Evolutionary conservation across 1,140 invertebrate species (phyloP), one percentile per base, ranked within the genome.

Genomic region (Dolichoris vasculosae): DNA sequence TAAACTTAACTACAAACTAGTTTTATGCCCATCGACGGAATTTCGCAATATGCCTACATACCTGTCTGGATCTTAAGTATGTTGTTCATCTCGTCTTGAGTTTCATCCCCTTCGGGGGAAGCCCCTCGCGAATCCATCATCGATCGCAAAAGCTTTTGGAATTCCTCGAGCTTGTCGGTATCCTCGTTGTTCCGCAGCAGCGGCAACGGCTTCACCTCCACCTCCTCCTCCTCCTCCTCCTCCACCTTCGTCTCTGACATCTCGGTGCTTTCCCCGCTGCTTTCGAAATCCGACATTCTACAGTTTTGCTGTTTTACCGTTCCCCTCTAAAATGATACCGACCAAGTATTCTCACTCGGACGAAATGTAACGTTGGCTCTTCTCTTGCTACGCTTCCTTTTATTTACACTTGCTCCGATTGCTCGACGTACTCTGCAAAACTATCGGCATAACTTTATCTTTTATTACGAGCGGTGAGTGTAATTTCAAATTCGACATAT

Each of bases 121-220:
- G 83, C 83, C 17, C 81, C 86, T 9, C 87, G 87, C 11, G 90
- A 90, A 32, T 90, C 89, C 83, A 92, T 89, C 90, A 93, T 93
- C 75, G 92, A 90, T 89, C 89, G 89, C 30, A 93, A 83, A 20
- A 93, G 88, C 82, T 91, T 91, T 78, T 91, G 90, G 81, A 92
- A 93, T 89, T 93, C 92, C 59, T 92, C 90, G 43, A 90, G 88
- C 71, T 91, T 92, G 87, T 92, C 91, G 64, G 86, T 88, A 77
- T 89, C 88, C 9, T 78, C 85, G 84, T 88, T 90, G 79, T 88
- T 89, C 32, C 63, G 87, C 64, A 82, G 67, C 15, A 64, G 69
- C 23, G 46, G 85, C 86, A 11, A 15, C 30, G 82, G 43, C 82
- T 84, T 89, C 89, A 32, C 78, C n/a, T 86, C 86, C 38, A 83